phyloP scores from a whole-genome alignment of 2,888 invertebrate species.

The Heliconius sara region DNA sequence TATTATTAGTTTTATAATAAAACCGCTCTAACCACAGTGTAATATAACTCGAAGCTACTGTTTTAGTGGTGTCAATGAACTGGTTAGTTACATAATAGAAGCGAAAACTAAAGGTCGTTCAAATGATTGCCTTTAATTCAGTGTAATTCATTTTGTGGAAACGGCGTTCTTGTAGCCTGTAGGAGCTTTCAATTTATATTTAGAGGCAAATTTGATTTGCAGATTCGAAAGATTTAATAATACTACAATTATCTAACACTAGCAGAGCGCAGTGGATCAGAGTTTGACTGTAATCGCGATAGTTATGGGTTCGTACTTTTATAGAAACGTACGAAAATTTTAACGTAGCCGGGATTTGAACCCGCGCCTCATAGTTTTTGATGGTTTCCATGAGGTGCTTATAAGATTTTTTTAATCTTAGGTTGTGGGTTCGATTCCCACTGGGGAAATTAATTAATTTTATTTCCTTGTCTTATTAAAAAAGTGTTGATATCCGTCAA shows the following conservation, averaged over 20 bases:
- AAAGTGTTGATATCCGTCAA: too few relatives aligned
- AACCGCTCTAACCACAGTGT: slow-evolving; percentile 12
- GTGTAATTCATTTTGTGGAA: slow-evolving; percentile 25
- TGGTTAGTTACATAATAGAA: slow-evolving; percentile 35
- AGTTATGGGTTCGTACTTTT: too few relatives aligned
- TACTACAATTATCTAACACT: not conserved
- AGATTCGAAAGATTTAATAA: not conserved
- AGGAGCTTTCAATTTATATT: slow-evolving; percentile 3
- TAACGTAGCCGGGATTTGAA: too few relatives aligned
- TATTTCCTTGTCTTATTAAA: not conserved
- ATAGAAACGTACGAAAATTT: too few relatives aligned
- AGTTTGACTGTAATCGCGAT: too few relatives aligned
- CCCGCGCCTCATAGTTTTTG: too few relatives aligned
- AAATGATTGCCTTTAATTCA: slow-evolving; percentile 38
- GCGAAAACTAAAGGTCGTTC: slow-evolving; percentile 43
- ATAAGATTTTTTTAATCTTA: too few relatives aligned
- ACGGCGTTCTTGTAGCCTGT: slow-evolving; percentile 12
- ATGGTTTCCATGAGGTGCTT: too few relatives aligned
- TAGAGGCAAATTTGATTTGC: not conserved
- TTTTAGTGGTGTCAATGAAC: slow-evolving; percentile 38
- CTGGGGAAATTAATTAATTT: not conserved
- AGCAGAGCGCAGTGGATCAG: too few relatives aligned
- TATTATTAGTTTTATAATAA: not conserved
- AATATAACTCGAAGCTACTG: slow-evolving; percentile 4
- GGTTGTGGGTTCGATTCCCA: not conserved